Evolutionary conservation across 2,888 invertebrate species (phyloP).

Genomic region (Cephus pygmeus): DNA sequence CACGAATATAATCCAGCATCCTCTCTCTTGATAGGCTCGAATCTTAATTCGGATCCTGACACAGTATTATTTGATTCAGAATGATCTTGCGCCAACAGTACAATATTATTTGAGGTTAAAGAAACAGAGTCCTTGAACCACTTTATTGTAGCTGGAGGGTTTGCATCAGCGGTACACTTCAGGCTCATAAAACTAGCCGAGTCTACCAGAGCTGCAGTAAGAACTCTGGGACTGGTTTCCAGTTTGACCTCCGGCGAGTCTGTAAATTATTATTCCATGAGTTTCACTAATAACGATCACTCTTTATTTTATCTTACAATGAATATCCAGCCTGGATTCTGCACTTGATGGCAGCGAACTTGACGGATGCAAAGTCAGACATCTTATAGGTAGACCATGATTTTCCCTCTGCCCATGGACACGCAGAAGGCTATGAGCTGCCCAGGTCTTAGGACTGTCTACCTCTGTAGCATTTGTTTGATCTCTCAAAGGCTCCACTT

Average conservation of each 20-base stretch:
- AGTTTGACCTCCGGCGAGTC: slow-evolving; percentile 69
- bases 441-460: slow-evolving; percentile 87
- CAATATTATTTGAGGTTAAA: slow-evolving; percentile 47
- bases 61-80: slow-evolving; percentile 66
- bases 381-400: slow-evolving; percentile 82
- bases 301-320: slow-evolving; percentile 75
- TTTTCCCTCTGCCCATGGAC: slow-evolving; percentile 84
- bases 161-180: slow-evolving; percentile 70
- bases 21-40: slow-evolving; percentile 70
- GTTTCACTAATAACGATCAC: slow-evolving; percentile 30
- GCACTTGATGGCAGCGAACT: slow-evolving; percentile 78
- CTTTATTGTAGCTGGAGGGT: slow-evolving; percentile 69
- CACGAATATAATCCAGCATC: slow-evolving; percentile 85
- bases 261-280: slow-evolving; percentile 51
- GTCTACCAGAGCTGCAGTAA: slow-evolving; percentile 67
- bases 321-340: slow-evolving; percentile 84
- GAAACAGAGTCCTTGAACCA: slow-evolving; percentile 66
- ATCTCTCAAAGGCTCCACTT: slow-evolving; percentile 50
- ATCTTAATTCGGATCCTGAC: slow-evolving; percentile 64
- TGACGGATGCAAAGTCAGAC: slow-evolving; percentile 87
- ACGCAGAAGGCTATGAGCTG: slow-evolving; percentile 85
- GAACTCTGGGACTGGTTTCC: slow-evolving; percentile 66
- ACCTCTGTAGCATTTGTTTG: slow-evolving; percentile 88
- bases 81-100: slow-evolving; percentile 67
- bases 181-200: slow-evolving; percentile 68